A percentile compares a stretch with the other conserved stretches of the same genome.
Conservation (phyloP, 2,797 vertebrate species). For the Premnoplex brunnescens region DNA sequence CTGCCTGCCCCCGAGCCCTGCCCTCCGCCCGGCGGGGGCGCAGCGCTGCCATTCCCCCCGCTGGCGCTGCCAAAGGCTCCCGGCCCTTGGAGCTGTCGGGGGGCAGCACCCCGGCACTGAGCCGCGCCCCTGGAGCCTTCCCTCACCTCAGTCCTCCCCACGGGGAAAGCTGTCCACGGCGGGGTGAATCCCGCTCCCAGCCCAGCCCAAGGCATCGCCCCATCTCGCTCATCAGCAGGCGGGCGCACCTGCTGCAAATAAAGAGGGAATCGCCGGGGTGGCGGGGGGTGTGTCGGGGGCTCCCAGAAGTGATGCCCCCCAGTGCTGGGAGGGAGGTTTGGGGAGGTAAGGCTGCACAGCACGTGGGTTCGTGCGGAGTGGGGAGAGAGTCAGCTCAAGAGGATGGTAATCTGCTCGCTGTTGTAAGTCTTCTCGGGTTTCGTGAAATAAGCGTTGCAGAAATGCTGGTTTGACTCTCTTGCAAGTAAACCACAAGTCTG, state of each 20-base stretch:
- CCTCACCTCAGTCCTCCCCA: accelerated
- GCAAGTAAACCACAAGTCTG: neutral
- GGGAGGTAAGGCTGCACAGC: neutral
- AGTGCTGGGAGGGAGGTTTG: accelerated
- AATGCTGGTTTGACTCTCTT: accelerated
- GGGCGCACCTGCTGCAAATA: accelerated
- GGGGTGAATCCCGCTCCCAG: accelerated
- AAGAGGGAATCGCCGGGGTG: accelerated
- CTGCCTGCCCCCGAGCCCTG: neutral
- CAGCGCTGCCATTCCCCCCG: no score
- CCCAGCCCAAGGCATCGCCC: no score
- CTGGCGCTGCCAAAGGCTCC: neutral
- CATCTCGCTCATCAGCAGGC: accelerated
- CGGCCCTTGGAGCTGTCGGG: accelerated
- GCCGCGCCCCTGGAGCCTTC: accelerated
- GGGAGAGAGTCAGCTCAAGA: accelerated
- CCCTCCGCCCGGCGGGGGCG: no score
- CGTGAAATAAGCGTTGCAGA: neutral
- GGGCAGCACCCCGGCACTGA: accelerated
- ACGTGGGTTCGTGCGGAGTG: accelerated
- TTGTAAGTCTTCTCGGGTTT: neutral
- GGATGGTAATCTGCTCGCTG: accelerated
- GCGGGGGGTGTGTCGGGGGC: accelerated
- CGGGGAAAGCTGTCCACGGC: accelerated
- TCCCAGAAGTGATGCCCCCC: accelerated